Percentiles rank a stretch among this genome's conserved stretches.
Evolutionary conservation across 2,113 vertebrate species (phyloP).

Genomic region (Pituophis catenifer): DNA sequence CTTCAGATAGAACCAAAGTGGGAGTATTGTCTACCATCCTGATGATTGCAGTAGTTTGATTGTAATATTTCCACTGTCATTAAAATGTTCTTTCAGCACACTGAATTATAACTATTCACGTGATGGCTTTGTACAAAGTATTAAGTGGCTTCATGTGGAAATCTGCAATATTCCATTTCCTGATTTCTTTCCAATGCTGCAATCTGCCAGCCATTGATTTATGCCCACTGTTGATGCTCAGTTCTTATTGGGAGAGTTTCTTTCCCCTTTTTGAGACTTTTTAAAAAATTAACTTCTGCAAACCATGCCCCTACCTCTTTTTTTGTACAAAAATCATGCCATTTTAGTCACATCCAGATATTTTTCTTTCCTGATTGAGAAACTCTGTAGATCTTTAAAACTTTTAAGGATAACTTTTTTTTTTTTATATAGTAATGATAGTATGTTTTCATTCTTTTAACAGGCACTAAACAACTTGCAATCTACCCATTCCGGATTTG

Average conservation of each 20-base stretch:
- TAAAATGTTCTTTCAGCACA: background rate
- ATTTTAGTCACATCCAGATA: background rate
- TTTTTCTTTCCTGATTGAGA: background rate
- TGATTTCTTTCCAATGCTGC: background rate
- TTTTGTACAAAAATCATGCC: background rate
- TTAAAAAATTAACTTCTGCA: background rate
- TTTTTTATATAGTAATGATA: background rate
- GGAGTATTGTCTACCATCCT: background rate
- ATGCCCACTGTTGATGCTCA: background rate
- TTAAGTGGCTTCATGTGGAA: background rate
- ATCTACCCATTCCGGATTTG: slow-evolving; percentile 92
- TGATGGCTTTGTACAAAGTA: background rate
- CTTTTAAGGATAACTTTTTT: background rate
- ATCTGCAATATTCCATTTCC: background rate
- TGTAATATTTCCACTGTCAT: background rate
- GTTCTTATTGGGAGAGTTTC: background rate
- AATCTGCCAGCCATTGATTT: too few relatives aligned
- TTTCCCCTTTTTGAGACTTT: background rate
- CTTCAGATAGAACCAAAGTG: background rate
- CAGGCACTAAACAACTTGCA: slow-evolving; percentile 96
- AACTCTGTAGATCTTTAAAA: background rate
- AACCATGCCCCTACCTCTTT: background rate
- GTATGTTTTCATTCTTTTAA: background rate
- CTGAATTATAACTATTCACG: background rate
- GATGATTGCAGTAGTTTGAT: background rate